These are phyloP conservation scores for Tragulus kanchil DNA, from an alignment of 2,113 vertebrate genomes.

Conservation along the genomic window DNA sequence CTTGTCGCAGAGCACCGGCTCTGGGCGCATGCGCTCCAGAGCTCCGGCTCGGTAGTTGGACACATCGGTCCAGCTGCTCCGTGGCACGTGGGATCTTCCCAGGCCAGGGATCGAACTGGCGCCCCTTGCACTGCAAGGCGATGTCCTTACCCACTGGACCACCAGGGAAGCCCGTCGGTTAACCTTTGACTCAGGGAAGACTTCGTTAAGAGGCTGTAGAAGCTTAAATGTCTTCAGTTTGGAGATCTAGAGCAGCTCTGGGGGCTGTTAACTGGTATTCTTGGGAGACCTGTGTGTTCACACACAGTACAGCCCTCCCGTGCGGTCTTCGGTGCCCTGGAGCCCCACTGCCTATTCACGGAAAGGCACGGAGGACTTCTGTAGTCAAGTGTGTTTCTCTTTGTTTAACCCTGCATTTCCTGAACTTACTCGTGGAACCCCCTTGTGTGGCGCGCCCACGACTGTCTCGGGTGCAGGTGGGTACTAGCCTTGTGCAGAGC, in stretches of 20 bases:
- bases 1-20: too few relatives aligned
- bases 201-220: not conserved
- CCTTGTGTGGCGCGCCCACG: not conserved
- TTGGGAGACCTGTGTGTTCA: not conserved
- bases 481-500: not conserved
- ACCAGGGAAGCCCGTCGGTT: too few relatives aligned
- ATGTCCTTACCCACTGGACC: too few relatives aligned
- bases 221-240: not conserved
- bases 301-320: rapidly evolving
- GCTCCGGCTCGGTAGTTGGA: too few relatives aligned
- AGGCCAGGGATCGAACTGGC: too few relatives aligned
- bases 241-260: not conserved
- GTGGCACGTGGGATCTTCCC: too few relatives aligned
- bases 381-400: not conserved
- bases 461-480: not conserved
- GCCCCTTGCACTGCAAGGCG: too few relatives aligned
- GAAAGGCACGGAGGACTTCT: not conserved
- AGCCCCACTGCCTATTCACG: not conserved
- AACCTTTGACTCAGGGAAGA: not conserved
- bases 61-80: too few relatives aligned
- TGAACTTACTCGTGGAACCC: not conserved
- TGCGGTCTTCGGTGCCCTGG: rapidly evolving
- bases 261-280: not conserved
- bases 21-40: too few relatives aligned
- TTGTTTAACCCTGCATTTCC: not conserved